Evolutionary conservation across 2,888 invertebrate species (phyloP).

Genomic region (Morpho achilles): DNA sequence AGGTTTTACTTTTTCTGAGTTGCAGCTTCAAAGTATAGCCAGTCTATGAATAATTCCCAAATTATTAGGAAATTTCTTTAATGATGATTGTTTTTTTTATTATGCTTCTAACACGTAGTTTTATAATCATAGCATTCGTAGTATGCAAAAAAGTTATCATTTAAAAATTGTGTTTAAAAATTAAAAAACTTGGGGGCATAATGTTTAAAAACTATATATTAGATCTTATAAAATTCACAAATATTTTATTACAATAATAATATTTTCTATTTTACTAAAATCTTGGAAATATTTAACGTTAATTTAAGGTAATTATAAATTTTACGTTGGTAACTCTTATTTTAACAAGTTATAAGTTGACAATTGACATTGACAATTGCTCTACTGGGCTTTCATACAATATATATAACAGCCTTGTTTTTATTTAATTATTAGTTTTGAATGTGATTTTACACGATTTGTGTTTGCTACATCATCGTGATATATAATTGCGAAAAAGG

Average conservation of each 20-base stretch:
- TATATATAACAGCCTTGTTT: constrained; percentile 9
- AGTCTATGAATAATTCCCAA: neutral
- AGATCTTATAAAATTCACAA: too few relatives aligned
- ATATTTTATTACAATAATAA: too few relatives aligned
- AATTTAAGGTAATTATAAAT: too few relatives aligned
- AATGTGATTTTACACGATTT: neutral
- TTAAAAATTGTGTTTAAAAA: too few relatives aligned
- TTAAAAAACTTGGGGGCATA: too few relatives aligned
- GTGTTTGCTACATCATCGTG: constrained; percentile 1
- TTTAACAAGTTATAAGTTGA: neutral
- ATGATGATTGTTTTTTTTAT: too few relatives aligned
- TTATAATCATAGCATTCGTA: too few relatives aligned
- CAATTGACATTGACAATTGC: constrained; percentile 2
- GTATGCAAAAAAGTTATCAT: too few relatives aligned
- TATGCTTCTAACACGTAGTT: too few relatives aligned
- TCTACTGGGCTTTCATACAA: neutral
- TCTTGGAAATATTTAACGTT: too few relatives aligned
- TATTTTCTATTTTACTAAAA: too few relatives aligned
- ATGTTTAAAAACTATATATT: too few relatives aligned
- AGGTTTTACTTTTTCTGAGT: neutral
- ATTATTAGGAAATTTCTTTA: neutral
- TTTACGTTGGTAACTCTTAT: neutral
- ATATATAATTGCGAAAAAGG: neutral
- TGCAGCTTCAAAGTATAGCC: neutral
- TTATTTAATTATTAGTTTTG: constrained; percentile 8